These are phyloP conservation scores for Ptilonorhynchus violaceus DNA, from an alignment of 2,113 vertebrate genomes.

Conservation along the genomic window DNA sequence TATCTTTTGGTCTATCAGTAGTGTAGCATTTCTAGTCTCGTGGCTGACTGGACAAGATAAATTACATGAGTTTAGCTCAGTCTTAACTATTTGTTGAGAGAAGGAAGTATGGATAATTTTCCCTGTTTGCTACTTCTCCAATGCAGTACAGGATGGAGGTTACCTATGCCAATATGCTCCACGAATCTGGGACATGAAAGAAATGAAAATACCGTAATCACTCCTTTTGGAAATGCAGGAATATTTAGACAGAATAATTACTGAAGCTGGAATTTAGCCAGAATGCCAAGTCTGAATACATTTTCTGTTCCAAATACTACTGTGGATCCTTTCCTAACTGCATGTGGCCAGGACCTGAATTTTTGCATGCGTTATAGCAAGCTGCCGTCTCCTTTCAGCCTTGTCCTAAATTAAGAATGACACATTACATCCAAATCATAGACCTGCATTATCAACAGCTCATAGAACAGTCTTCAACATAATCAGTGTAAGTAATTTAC, in stretches of 20 bases:
- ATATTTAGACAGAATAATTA: conserved; percentile 44
- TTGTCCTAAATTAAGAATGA: conserved; percentile 67
- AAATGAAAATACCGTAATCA: conserved; percentile 21
- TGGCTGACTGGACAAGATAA: not conserved
- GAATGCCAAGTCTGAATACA: conserved; percentile 1
- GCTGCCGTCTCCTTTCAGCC: conserved; percentile 48
- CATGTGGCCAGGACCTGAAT: not conserved
- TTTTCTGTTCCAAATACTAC: conserved; percentile 1
- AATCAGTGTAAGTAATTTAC: conserved; percentile 69
- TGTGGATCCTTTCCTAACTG: not conserved
- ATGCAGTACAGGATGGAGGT: not conserved
- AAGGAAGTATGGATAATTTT: not conserved
- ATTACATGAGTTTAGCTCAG: not conserved
- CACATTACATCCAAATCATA: conserved; percentile 64
- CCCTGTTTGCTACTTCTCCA: not conserved
- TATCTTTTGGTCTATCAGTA: not conserved
- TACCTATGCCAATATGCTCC: not conserved
- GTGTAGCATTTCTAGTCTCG: not conserved
- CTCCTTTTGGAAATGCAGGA: conserved; percentile 8
- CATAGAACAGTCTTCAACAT: conserved; percentile 58
- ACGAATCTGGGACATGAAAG: conserved; percentile 6
- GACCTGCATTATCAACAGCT: conserved; percentile 66
- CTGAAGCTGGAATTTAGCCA: conserved; percentile 44
- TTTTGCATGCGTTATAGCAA: not conserved
- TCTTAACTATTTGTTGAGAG: not conserved